phyloP scores from a whole-genome alignment of 2,113 vertebrate genomes.

The Odontophorus gujanensis region DNA sequence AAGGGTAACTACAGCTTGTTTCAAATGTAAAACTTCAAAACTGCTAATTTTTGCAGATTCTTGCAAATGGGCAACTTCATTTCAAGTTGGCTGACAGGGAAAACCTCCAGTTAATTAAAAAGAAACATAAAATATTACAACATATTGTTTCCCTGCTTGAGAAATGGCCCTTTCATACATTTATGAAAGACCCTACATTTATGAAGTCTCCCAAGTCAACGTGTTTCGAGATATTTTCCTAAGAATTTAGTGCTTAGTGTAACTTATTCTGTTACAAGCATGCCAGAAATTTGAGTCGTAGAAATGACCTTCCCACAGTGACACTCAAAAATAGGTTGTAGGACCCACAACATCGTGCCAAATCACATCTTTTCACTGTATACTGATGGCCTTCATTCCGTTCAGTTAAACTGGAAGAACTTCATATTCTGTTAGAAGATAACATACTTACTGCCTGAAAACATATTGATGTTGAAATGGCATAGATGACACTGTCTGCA shows the following conservation, averaged over 20 bases:
- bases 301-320: not conserved
- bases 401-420: not conserved
- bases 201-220: not conserved
- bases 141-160: not conserved
- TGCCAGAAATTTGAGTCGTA: not conserved
- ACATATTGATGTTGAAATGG: conserved; percentile 96
- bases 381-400: not conserved
- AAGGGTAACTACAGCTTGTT: not conserved
- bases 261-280: not conserved
- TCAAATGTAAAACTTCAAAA: not conserved
- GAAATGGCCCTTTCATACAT: not conserved
- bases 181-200: not conserved
- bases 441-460: conserved; percentile 93
- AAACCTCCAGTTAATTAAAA: not conserved
- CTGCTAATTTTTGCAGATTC: not conserved
- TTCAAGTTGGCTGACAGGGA: not conserved
- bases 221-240: not conserved
- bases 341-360: not conserved
- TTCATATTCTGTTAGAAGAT: not conserved
- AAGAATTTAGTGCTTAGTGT: not conserved
- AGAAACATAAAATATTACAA: not conserved
- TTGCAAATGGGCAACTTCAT: not conserved
- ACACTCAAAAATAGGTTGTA: not conserved
- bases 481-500: conserved; percentile 94
- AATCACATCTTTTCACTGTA: not conserved